A percentile compares a stretch with the other conserved stretches of the same genome.
phyloP scores from a whole-genome alignment of 2,797 vertebrate species.

The Sphenopsis melanotis region DNA sequence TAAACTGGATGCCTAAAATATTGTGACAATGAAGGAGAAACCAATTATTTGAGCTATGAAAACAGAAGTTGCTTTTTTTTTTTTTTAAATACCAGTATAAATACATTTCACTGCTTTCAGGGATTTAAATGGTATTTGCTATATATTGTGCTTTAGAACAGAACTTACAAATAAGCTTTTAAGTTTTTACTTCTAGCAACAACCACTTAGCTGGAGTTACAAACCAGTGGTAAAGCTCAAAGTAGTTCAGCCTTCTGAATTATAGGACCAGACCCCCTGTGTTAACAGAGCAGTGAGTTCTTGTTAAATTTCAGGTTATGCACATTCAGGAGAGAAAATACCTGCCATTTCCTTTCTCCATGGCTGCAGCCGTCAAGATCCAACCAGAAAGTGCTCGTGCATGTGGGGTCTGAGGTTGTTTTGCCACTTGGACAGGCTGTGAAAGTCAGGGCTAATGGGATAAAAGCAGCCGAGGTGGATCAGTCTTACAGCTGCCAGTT shows the following conservation, averaged over 20 bases:
- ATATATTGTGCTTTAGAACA: neutral
- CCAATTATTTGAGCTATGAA: neutral
- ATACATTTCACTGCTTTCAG: neutral
- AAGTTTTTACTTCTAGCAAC: neutral
- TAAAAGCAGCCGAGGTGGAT: neutral
- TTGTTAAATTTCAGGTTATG: neutral
- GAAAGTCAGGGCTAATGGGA: neutral
- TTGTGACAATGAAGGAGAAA: neutral
- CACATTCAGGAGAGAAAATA: neutral
- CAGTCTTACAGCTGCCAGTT: neutral
- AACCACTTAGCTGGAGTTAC: neutral
- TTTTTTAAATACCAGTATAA: neutral
- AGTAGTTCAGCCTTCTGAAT: neutral
- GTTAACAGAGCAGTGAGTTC: neutral
- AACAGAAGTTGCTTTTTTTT: neutral
- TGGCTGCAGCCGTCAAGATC: neutral
- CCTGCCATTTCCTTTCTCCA: neutral
- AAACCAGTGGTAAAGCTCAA: neutral
- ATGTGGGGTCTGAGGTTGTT: rapidly evolving
- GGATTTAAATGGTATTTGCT: neutral
- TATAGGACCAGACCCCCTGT: rapidly evolving
- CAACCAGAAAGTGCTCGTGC: neutral
- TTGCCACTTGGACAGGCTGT: neutral
- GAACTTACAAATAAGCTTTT: neutral
- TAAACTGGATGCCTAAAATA: neutral